Base-by-base conservation (phyloP, 2,797 vertebrate genomes). In the Acanthis flammea region DNA sequence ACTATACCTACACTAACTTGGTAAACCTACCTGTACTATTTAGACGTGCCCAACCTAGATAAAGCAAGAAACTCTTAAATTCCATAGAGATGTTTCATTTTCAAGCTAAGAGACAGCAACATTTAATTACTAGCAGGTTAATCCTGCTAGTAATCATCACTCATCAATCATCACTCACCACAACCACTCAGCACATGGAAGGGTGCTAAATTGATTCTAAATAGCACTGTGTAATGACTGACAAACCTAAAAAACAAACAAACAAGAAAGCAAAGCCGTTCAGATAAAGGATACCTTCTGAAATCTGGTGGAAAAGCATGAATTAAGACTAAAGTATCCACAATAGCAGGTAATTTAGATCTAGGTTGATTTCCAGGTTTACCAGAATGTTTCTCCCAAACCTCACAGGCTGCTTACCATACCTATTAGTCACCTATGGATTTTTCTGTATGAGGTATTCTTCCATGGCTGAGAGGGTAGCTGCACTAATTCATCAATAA, bases 91-190 rank as follows among this genome's bases (percentile, higher is more conserved):
- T 89, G 39, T 83, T 94, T 94, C 14, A 83, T 91, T 91, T 90
- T 78, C 88, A 85, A 86, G 39, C 48, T 67, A 60, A 71, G 54
- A 95, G 51, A 27, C 55, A 89, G 65, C 68, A 92, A 31, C 50
- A 39, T 79, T 88, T 89, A 88, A 92, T 92, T 91, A 94, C 42
- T 41, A 67, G 58, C 27, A 77, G 68, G 65, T 54, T 80, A 92
- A 88, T 94, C 68, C 75, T 71, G 53, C 63, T 41, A 41, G 41
- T 41, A 74, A 54, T 80, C 82, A 55, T 76, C 63, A 74, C 60
- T 79, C 61, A 61, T 78, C 60, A 74, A 54, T 80, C 82, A 55
- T 76, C 63, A 74, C 60, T 79, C 61, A 61, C 45, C 86, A 67
- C 55, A 79, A 57, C n/a, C n/a, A 76, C 75, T 88, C 50, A 80